These are phyloP conservation scores for Digitonthophagus gazella DNA, from an alignment of 2,888 invertebrate species.

Conservation along the genomic window DNA sequence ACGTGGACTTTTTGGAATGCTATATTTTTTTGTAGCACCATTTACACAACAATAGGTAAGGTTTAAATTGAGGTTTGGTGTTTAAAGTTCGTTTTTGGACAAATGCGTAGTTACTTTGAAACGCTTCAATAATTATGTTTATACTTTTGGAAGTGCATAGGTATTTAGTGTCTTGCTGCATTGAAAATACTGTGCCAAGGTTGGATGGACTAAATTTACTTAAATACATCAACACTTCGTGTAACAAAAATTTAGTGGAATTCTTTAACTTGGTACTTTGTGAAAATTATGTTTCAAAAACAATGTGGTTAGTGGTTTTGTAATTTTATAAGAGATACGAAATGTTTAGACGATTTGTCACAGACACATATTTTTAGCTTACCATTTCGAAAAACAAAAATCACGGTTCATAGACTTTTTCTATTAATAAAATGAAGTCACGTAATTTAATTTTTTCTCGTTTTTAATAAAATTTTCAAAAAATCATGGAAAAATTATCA, in stretches of 20 bases:
- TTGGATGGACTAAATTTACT: neutral
- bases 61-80: slow-evolving; percentile 27
- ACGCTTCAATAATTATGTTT: neutral
- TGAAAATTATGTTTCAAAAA: neutral
- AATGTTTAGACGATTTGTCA: neutral
- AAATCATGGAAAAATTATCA: neutral
- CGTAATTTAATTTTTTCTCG: neutral
- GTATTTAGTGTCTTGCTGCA: neutral
- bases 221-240: neutral
- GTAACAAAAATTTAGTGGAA: neutral
- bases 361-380: neutral
- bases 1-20: slow-evolving; percentile 85
- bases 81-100: neutral
- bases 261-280: neutral
- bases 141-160: neutral
- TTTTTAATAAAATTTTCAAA: neutral
- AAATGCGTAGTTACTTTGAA: neutral
- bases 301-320: neutral
- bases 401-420: neutral
- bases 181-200: neutral
- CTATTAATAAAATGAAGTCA: neutral
- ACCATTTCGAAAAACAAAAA: neutral
- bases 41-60: slow-evolving; percentile 87
- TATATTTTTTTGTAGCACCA: slow-evolving; percentile 83
- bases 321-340: neutral